Evolutionary conservation across 2,797 vertebrate genomes (phyloP), one percentile per base, ranked within the genome.

Genomic region (Balearica regulorum): DNA sequence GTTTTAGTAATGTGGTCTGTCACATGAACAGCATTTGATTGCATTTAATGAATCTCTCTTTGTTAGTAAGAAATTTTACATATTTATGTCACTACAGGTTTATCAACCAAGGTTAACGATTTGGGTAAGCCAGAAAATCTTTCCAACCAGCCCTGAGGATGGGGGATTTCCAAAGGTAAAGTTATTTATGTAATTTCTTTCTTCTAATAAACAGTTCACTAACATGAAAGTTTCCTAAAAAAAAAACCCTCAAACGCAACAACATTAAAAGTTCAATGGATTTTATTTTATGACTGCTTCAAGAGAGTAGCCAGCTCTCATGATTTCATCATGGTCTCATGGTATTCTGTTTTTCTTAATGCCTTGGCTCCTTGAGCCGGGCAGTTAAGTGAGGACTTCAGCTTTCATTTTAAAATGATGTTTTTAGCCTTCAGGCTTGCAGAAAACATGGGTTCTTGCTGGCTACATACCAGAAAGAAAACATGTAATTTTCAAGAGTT

Each of bases 131-230:
- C 97, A 96, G 95, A 97, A 97, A 84, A 93, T 92, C 95, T 97
- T 98, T 97, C 97, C 98, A 95, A 87, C 93, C 93, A 97, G 93
- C 87, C 55, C 22, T 93, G 97, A 95, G 90, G 96, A 98, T 95
- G 98, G 98, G 96, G 97, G 96, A 87, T 97, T 98, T 97, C 96
- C 96, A 66, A 95, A 98, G 98, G 98, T 98, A 98, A 98, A 73
- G 83, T 90, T 77, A 70, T 62, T 86, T 82, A n/a, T 43, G 14
- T 65, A 35, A 51, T 87, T 94, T 37, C 37, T 76, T 60, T 95
- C 69, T 58, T 86, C 37, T 84, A 79, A 77, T 33, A 57, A 72
- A 65, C 5, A 57, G 15, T 70, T 91, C 68, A 26, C 41, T 85
- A 55, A 92, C 35, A 79, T 73, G 26, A 76, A 80, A 48, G 13